A percentile compares a stretch with the other conserved stretches of the same genome.
These are phyloP conservation scores for Drosophila melanica DNA, from an alignment of 1,140 invertebrate genomes.

Conservation along the genomic window DNA sequence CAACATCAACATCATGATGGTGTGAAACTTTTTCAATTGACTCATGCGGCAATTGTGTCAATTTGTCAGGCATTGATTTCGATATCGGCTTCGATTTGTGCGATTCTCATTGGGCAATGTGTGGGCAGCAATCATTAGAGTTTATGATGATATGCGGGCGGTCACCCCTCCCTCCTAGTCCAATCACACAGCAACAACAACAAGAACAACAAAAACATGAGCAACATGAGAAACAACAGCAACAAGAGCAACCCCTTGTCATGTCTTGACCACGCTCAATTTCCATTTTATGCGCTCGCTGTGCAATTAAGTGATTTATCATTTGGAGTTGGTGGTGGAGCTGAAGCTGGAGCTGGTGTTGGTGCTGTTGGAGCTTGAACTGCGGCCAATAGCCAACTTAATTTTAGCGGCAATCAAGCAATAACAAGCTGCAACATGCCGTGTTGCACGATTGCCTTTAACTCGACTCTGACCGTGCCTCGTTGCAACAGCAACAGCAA, in stretches of 20 bases:
- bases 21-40: constrained; percentile 69
- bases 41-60: constrained; percentile 80
- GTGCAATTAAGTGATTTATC: constrained; percentile 83
- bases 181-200: constrained; percentile 31
- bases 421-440: constrained; percentile 82
- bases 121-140: constrained; percentile 67
- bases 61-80: constrained; percentile 74
- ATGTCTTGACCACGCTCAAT: constrained; percentile 70
- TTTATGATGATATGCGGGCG: constrained; percentile 73
- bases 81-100: constrained; percentile 70
- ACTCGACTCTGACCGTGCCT: constrained; percentile 54
- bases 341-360: constrained; percentile 30
- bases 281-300: constrained; percentile 78
- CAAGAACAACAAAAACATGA: neutral
- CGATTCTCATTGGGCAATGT: constrained; percentile 46
- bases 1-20: constrained; percentile 33
- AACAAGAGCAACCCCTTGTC: constrained; percentile 55
- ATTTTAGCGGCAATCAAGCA: constrained; percentile 83
- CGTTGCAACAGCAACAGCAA: constrained; percentile 54
- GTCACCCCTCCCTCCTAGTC: constrained; percentile 20
- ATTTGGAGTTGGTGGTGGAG: constrained; percentile 68
- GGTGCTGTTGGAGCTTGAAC: constrained; percentile 26
- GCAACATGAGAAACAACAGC: constrained; percentile 24
- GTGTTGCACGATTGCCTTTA: constrained; percentile 82
- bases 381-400: constrained; percentile 75